Conservation (phyloP, 1,140 invertebrate genomes). For the Drepana arcuata region DNA sequence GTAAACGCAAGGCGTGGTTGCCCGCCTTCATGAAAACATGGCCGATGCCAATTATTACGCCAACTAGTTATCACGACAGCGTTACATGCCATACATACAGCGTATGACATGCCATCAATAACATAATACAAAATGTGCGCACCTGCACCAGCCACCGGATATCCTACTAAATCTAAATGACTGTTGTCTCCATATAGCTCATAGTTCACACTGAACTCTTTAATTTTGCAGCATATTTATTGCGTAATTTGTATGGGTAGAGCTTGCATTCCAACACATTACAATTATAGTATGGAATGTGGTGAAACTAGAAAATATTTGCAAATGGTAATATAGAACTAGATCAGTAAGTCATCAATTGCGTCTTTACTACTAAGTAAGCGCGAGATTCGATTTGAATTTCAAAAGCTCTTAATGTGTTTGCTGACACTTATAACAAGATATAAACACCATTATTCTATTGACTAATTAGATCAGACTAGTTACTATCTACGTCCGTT, state of each 20-base stretch:
- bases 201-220: slow-evolving; percentile 5
- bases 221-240: slow-evolving; percentile 16
- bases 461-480: background rate
- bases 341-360: slow-evolving; percentile 20
- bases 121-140: slow-evolving; percentile 14
- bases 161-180: slow-evolving; percentile 9
- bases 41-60: too few species aligned
- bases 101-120: slow-evolving; percentile 15
- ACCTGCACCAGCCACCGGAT: slow-evolving; percentile 11
- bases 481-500: too few species aligned
- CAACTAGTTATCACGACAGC: too few species aligned
- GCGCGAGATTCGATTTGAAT: too few species aligned
- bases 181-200: background rate
- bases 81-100: too few species aligned
- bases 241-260: slow-evolving; percentile 32
- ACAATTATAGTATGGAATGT: slow-evolving; percentile 53
- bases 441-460: background rate
- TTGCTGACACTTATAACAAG: background rate
- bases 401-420: too few species aligned
- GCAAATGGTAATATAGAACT: slow-evolving; percentile 35
- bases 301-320: slow-evolving; percentile 54
- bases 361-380: too few species aligned
- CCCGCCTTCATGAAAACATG: too few species aligned
- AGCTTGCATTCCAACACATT: slow-evolving; percentile 32
- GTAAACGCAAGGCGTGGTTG: too few species aligned